phyloP scores from a whole-genome alignment of 2,888 invertebrate genomes.

The Antheraea assamensis region DNA sequence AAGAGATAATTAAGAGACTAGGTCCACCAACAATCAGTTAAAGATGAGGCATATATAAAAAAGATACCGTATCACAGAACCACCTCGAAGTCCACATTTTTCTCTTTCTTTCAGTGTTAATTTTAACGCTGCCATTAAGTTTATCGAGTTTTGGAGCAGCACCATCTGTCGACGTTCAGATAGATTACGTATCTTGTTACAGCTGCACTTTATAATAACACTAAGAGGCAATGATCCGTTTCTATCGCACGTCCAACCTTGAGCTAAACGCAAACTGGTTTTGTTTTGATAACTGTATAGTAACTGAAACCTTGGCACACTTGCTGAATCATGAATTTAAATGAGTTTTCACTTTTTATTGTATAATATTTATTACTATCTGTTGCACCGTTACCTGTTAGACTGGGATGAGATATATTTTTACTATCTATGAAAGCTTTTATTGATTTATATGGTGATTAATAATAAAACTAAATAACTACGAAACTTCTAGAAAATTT shows the following conservation, averaged over 20 bases:
- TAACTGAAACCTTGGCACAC: constrained; percentile 43
- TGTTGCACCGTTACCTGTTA: not conserved
- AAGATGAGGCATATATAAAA: not conserved
- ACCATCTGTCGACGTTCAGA: not conserved
- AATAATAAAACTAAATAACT: not conserved
- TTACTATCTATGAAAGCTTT: not conserved
- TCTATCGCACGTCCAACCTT: constrained; percentile 15
- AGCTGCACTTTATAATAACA: not conserved
- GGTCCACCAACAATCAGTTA: not conserved
- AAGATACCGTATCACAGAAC: not conserved
- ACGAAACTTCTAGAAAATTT: no score
- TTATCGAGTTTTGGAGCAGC: not conserved
- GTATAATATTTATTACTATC: constrained; percentile 18
- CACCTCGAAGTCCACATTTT: not conserved
- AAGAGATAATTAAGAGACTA: not conserved
- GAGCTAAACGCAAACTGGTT: constrained; percentile 29
- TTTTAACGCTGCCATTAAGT: not conserved
- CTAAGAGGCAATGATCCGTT: constrained; percentile 22
- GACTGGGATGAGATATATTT: not conserved
- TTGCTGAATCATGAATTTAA: constrained; percentile 26
- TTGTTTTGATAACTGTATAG: constrained; percentile 39
- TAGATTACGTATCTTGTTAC: not conserved
- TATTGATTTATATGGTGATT: not conserved
- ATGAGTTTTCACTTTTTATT: constrained; percentile 23
- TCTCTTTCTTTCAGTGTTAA: not conserved